These are phyloP conservation scores for Calonectris borealis DNA, from an alignment of 2,113 vertebrate species.

Conservation along the genomic window DNA sequence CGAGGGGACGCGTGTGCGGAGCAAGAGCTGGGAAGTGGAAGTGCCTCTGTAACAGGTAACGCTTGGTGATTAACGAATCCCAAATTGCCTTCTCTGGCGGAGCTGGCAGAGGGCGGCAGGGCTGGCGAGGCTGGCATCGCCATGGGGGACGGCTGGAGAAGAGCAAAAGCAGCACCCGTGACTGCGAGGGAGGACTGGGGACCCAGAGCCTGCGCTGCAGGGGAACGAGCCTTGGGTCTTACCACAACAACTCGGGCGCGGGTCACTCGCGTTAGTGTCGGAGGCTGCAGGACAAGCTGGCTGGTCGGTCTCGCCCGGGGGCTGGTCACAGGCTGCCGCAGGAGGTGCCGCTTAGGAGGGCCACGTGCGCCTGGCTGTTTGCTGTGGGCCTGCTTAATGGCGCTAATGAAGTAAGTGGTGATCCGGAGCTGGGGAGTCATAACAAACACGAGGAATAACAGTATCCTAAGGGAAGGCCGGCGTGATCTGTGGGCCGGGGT, in stretches of 20 bases:
- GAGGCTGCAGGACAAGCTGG: fast-evolving
- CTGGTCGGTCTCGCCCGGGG: too few species aligned
- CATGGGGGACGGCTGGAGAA: fast-evolving
- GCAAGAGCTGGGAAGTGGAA: not conserved
- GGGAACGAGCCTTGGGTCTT: not conserved
- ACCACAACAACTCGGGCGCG: fast-evolving
- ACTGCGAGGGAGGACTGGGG: fast-evolving
- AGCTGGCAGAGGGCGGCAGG: not conserved
- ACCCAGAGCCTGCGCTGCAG: fast-evolving
- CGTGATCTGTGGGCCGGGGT: not conserved
- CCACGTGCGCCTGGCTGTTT: fast-evolving
- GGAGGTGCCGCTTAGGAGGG: not conserved
- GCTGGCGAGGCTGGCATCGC: not conserved
- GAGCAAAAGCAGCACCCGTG: fast-evolving
- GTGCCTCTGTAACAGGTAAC: fast-evolving
- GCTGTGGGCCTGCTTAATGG: too few species aligned
- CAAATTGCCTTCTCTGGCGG: fast-evolving
- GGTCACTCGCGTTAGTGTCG: fast-evolving
- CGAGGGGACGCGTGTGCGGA: not conserved
- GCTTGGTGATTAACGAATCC: fast-evolving
- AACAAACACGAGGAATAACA: fast-evolving
- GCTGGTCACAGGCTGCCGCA: not conserved
- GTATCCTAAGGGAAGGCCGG: not conserved
- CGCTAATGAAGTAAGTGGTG: not conserved
- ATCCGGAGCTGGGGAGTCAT: not conserved